A percentile compares a stretch with the other conserved stretches of the same genome.
These are phyloP conservation scores for Onychomys arenicola DNA, from an alignment of 2,797 vertebrate genomes.

Conservation along the genomic window DNA sequence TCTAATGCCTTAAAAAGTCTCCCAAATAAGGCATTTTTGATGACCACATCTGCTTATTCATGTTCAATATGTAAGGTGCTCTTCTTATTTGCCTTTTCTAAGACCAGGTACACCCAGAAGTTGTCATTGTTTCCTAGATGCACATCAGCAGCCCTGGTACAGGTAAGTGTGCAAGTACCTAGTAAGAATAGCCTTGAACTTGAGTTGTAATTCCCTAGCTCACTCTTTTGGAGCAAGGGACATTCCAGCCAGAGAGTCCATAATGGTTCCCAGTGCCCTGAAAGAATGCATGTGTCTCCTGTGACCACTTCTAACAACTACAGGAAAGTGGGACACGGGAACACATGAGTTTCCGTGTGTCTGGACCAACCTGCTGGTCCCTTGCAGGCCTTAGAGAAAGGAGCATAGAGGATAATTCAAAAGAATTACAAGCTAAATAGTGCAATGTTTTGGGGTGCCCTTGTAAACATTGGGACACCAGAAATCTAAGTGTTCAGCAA, in stretches of 20 bases:
- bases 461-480: conserved; percentile 71
- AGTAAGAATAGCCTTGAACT: conserved; percentile 67
- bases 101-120: conserved; percentile 11
- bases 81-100: conserved; percentile 32
- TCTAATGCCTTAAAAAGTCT: conserved; percentile 23
- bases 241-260: neutral
- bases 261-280: neutral
- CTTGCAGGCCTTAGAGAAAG: conserved; percentile 35
- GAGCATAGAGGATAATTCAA: conserved; percentile 64
- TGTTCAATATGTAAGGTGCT: neutral
- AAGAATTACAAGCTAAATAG: conserved; percentile 56
- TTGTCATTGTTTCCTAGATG: conserved; percentile 53
- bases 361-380: conserved; percentile 69
- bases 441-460: conserved; percentile 66
- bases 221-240: conserved; percentile 26
- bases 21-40: neutral
- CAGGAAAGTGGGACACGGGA: conserved; percentile 37
- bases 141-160: neutral
- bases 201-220: conserved; percentile 19
- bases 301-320: neutral
- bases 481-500: conserved; percentile 65
- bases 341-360: conserved; percentile 45
- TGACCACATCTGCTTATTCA: neutral
- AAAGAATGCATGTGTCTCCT: conserved; percentile 25
- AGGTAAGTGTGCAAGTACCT: neutral